Conservation (phyloP, 2,888 invertebrate species). For the Hypercompe scribonia region DNA sequence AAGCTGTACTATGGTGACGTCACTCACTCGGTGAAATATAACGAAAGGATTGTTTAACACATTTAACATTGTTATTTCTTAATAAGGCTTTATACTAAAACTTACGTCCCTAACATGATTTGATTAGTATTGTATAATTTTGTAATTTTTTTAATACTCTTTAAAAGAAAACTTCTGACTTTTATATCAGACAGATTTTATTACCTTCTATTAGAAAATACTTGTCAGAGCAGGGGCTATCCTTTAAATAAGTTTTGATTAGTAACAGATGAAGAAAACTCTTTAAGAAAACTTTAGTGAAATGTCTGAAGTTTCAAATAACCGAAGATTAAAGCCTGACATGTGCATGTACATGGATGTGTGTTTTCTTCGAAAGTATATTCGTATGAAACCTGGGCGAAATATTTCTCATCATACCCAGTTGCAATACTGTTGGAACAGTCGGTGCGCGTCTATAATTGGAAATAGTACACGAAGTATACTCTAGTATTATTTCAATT, state of each 20-base stretch:
- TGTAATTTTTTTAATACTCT: too few relatives aligned
- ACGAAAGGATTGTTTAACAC: too few relatives aligned
- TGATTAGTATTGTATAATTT: neutral
- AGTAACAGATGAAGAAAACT: conserved; percentile 39
- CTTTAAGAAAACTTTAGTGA: conserved; percentile 48
- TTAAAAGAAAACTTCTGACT: too few relatives aligned
- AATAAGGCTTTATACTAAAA: too few relatives aligned
- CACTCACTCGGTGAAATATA: too few relatives aligned
- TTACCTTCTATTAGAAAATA: neutral
- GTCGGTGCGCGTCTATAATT: conserved; percentile 70
- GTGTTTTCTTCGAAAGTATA: conserved; percentile 43
- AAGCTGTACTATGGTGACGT: too few relatives aligned
- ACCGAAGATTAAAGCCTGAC: conserved; percentile 58
- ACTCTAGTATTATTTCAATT: conserved; percentile 64
- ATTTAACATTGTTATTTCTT: too few relatives aligned
- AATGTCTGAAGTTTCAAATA: conserved; percentile 60
- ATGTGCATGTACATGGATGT: conserved; percentile 52
- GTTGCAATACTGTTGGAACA: conserved; percentile 63
- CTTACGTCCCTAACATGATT: neutral
- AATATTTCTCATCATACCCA: conserved; percentile 65
- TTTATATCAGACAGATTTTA: too few relatives aligned
- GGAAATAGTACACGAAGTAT: conserved; percentile 67
- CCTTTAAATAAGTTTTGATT: neutral
- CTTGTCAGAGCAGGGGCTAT: neutral
- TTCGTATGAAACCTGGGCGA: conserved; percentile 56